Conservation (phyloP, 2,888 invertebrate genomes). For the Elysia crispata region DNA sequence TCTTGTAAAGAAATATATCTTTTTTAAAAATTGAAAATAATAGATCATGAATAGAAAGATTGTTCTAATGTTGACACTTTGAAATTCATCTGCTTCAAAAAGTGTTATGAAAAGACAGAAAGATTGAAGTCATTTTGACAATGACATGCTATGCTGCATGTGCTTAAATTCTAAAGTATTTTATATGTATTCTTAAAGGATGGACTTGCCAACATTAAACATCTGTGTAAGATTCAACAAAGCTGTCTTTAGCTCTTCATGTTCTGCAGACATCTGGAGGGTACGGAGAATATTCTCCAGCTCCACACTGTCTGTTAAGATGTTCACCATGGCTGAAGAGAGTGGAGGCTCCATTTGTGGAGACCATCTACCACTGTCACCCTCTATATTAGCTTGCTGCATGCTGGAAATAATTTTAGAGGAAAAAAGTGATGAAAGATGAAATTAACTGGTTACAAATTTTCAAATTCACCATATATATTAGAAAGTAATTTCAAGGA, state of each 20-base stretch:
- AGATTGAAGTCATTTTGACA: too few species aligned
- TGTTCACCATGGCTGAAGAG: slow-evolving; percentile 41
- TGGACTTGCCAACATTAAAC: slow-evolving; percentile 44
- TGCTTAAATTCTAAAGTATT: too few species aligned
- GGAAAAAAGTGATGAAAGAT: neutral
- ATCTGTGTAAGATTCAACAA: slow-evolving; percentile 39
- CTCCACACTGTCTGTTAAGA: slow-evolving; percentile 44
- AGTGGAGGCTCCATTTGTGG: slow-evolving; percentile 36
- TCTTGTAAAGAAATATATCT: too few species aligned
- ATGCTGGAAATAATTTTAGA: neutral
- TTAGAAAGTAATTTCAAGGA: neutral
- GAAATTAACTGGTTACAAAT: neutral
- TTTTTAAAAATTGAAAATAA: too few species aligned
- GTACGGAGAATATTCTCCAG: slow-evolving; percentile 48
- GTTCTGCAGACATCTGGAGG: slow-evolving; percentile 48
- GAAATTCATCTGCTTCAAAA: too few species aligned
- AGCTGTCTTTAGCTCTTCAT: slow-evolving; percentile 47
- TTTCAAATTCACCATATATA: neutral
- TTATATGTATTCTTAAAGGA: too few species aligned
- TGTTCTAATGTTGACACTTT: too few species aligned
- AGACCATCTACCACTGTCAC: slow-evolving; percentile 52
- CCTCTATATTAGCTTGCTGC: slow-evolving; percentile 27
- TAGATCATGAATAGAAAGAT: too few species aligned
- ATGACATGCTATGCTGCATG: too few species aligned
- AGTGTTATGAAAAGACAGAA: too few species aligned